Conservation (phyloP, 2,797 vertebrate species). For the Sebastes iracundus region DNA sequence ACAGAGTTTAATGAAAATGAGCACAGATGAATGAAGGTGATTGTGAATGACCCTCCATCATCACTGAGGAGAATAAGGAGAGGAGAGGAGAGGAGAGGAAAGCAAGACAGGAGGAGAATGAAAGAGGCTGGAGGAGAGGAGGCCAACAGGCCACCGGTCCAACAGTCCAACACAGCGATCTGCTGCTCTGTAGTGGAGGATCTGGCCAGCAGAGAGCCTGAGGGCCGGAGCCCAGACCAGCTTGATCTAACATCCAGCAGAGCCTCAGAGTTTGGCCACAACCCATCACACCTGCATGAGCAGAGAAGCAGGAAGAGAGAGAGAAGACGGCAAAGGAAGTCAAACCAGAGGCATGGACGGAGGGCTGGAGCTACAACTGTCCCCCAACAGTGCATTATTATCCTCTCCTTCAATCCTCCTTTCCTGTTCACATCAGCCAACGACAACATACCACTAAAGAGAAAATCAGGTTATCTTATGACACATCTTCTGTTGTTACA, state of each 20-base stretch:
- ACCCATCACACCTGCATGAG: background rate
- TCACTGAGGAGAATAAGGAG: background rate
- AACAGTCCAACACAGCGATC: background rate
- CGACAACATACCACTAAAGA: background rate
- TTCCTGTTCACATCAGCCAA: background rate
- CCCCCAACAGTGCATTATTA: background rate
- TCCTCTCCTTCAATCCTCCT: background rate
- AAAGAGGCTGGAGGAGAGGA: background rate
- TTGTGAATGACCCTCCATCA: background rate
- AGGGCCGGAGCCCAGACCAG: background rate
- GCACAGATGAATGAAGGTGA: slow-evolving; percentile 22
- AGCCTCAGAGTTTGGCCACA: background rate
- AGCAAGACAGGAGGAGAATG: background rate
- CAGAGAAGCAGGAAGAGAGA: background rate
- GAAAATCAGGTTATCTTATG: background rate
- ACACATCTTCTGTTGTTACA: background rate
- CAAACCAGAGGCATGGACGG: background rate
- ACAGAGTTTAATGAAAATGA: background rate
- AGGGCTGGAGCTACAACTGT: background rate
- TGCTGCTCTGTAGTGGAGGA: background rate
- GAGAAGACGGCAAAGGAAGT: background rate
- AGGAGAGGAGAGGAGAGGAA: background rate
- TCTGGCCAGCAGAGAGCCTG: background rate
- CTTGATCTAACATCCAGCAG: background rate
- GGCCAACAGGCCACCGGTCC: background rate